Percentiles rank a stretch among this genome's conserved stretches.
phyloP scores from a whole-genome alignment of 1,140 invertebrate species.

The Episyrphus balteatus region DNA sequence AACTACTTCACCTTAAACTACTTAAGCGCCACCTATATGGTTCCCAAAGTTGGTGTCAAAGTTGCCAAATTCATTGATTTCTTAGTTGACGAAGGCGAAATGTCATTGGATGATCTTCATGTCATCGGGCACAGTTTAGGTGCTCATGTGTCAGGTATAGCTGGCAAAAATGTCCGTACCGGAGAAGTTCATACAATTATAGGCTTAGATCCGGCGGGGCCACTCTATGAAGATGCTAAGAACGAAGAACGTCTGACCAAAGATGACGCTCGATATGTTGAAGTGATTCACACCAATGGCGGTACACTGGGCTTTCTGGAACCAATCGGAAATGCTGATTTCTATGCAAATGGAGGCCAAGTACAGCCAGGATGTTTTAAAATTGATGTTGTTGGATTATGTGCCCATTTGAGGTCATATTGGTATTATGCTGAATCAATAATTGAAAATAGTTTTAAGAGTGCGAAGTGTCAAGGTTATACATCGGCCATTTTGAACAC shows the following conservation, averaged over 20 bases:
- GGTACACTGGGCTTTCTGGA: conserved; percentile 33
- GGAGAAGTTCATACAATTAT: conserved; percentile 2
- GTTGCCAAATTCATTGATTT: conserved; percentile 9
- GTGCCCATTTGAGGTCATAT: no score
- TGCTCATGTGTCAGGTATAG: conserved; percentile 36
- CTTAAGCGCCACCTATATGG: conserved; percentile 6
- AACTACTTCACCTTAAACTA: conserved; percentile 36
- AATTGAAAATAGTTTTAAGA: no score
- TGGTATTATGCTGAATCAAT: no score
- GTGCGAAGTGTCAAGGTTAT: no score
- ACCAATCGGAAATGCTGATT: conserved; percentile 30
- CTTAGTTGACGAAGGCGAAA: conserved; percentile 9
- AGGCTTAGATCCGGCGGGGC: conserved; percentile 33
- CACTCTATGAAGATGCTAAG: conserved; percentile 14
- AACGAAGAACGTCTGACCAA: conserved; percentile 29
- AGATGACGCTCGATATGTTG: conserved; percentile 7
- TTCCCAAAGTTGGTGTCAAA: background rate
- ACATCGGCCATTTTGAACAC: no score
- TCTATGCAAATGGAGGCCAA: conserved; percentile 35
- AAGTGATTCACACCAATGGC: conserved; percentile 40
- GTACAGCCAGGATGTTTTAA: conserved; percentile 41
- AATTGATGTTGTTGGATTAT: conserved; percentile 9
- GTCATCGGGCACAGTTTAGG: conserved; percentile 14
- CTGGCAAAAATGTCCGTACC: conserved; percentile 12
- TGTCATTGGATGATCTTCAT: background rate